Percentiles rank a stretch among this genome's conserved stretches.
phyloP scores from a whole-genome alignment of 2,113 vertebrate species.

The Trematocara macrostoma region DNA sequence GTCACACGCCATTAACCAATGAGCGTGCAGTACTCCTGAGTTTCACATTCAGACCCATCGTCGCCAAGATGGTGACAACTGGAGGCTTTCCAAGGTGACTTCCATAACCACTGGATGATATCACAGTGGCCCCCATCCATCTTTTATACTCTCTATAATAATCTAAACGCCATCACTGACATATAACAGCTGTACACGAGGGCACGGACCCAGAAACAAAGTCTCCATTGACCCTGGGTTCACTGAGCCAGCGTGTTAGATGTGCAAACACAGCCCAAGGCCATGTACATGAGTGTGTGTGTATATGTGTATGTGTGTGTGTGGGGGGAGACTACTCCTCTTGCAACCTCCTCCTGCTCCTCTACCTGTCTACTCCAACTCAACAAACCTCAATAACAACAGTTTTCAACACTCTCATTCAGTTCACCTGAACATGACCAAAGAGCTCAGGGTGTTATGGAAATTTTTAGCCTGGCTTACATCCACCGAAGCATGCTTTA shows the following conservation, averaged over 20 bases:
- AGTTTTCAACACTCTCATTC: slow-evolving; percentile 18
- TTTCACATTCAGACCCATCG: neutral
- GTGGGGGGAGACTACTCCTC: neutral
- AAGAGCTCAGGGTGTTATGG: neutral
- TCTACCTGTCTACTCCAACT: neutral
- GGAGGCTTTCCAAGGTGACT: neutral
- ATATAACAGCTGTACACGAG: neutral
- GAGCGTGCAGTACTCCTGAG: neutral
- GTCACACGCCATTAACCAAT: neutral
- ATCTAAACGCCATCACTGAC: neutral
- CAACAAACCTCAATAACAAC: neutral
- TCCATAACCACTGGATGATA: neutral
- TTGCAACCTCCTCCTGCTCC: neutral
- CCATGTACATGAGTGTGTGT: neutral
- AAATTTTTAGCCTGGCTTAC: neutral
- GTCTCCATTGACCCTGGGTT: neutral
- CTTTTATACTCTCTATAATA: neutral
- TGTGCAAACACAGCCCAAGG: slow-evolving; percentile 61
- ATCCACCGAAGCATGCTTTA: neutral
- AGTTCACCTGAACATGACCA: neutral
- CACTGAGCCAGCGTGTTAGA: neutral
- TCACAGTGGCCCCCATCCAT: neutral
- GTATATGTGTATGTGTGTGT: too few relatives aligned
- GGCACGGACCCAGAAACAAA: neutral
- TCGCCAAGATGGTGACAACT: neutral